Evolutionary conservation across 2,888 invertebrate genomes (phyloP).

Genomic region (Xylocampa areola): DNA sequence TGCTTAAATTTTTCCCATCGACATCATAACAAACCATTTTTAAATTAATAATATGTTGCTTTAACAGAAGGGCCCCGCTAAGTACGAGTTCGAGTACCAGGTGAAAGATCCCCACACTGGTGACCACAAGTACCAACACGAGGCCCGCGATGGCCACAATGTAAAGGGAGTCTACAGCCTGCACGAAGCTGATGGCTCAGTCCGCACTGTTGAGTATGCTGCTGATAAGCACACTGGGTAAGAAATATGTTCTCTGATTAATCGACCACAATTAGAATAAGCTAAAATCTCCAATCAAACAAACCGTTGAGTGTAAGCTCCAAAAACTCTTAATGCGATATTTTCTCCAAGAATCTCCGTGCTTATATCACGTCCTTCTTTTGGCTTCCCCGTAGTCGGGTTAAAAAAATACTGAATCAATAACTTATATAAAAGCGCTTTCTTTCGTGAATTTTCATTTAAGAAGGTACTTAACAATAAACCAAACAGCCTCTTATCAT

Average conservation of each 20-base stretch:
- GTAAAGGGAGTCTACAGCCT: slow-evolving; percentile 87
- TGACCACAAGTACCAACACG: slow-evolving; percentile 89
- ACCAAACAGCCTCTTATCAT: too few relatives aligned
- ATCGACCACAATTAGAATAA: background rate
- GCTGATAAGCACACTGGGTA: slow-evolving; percentile 85
- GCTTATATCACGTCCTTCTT: too few relatives aligned
- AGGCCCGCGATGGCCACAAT: slow-evolving; percentile 88
- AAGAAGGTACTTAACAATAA: too few relatives aligned
- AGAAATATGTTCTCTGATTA: slow-evolving; percentile 1
- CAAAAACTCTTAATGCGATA: too few relatives aligned
- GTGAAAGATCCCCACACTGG: slow-evolving; percentile 89
- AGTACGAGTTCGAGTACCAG: slow-evolving; percentile 89
- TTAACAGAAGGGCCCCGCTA: slow-evolving; percentile 79
- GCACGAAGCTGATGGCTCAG: slow-evolving; percentile 83
- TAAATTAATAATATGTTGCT: background rate
- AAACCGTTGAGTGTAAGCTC: too few relatives aligned
- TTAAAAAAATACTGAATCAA: too few relatives aligned
- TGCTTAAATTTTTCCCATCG: too few relatives aligned
- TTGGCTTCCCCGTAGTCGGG: too few relatives aligned
- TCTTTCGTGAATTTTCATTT: too few relatives aligned
- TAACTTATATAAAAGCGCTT: too few relatives aligned
- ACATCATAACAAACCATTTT: too few relatives aligned
- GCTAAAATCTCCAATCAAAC: background rate
- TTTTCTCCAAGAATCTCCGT: too few relatives aligned
- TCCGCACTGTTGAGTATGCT: slow-evolving; percentile 85